phyloP scores from a whole-genome alignment of 2,113 vertebrate species.

The Oncorhynchus mykiss region DNA sequence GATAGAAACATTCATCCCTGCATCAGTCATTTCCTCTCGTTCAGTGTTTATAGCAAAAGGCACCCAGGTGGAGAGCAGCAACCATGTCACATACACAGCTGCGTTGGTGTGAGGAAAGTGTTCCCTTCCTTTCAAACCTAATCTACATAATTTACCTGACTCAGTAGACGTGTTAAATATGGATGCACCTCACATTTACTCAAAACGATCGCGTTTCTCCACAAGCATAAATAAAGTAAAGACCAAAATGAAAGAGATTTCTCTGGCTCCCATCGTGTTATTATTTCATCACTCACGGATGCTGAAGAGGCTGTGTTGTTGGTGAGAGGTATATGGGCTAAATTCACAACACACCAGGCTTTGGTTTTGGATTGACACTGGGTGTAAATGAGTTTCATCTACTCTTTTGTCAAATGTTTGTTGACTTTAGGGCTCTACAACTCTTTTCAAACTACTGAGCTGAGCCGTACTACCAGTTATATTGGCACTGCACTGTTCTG shows the following conservation, averaged over 20 bases:
- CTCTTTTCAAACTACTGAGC: too few species aligned
- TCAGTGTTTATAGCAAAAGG: slow-evolving; percentile 19
- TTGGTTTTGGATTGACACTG: neutral
- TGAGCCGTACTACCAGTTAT: too few species aligned
- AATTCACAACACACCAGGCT: neutral
- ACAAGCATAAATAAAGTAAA: slow-evolving; percentile 1
- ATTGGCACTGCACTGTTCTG: too few species aligned
- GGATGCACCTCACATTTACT: slow-evolving; percentile 29
- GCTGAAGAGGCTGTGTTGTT: neutral
- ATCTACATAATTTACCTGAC: slow-evolving; percentile 52
- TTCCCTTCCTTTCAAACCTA: slow-evolving; percentile 37
- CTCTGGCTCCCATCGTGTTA: neutral
- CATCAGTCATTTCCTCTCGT: neutral
- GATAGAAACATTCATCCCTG: slow-evolving; percentile 8
- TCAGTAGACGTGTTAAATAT: slow-evolving; percentile 41
- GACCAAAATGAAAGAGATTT: slow-evolving; percentile 13
- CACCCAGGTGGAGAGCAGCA: slow-evolving; percentile 20
- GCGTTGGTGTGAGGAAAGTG: slow-evolving; percentile 25
- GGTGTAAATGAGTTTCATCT: slow-evolving; percentile 1
- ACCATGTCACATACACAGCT: slow-evolving; percentile 19
- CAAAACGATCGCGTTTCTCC: slow-evolving; percentile 10
- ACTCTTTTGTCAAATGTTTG: neutral
- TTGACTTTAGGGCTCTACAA: neutral
- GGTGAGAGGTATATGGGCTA: neutral
- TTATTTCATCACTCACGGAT: neutral